Percentiles rank a stretch among this genome's conserved stretches.
phyloP scores from a whole-genome alignment of 2,113 vertebrate species.

The Amphiprion percula region DNA sequence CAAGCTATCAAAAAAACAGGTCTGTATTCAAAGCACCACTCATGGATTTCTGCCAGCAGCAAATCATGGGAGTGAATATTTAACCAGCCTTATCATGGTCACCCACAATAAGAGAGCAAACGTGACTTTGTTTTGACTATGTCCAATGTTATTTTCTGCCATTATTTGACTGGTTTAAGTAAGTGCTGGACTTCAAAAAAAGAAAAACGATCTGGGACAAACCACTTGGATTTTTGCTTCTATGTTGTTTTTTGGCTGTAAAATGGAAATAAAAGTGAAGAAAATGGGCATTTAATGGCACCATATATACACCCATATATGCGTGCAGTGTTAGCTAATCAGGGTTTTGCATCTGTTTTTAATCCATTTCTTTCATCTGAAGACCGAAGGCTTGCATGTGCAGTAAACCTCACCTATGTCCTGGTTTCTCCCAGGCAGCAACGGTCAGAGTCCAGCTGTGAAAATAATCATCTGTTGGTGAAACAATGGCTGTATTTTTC shows the following conservation, averaged over 20 bases:
- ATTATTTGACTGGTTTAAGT: slow-evolving; percentile 4
- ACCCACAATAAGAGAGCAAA: slow-evolving; percentile 48
- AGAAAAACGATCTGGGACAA: slow-evolving; percentile 5
- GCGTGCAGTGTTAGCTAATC: neutral
- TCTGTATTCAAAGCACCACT: slow-evolving; percentile 51
- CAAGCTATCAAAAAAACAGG: slow-evolving; percentile 7
- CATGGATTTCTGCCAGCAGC: slow-evolving; percentile 9
- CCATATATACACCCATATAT: neutral
- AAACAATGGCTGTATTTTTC: slow-evolving; percentile 74
- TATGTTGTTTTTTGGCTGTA: neutral
- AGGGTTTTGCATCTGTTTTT: neutral
- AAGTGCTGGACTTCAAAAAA: neutral
- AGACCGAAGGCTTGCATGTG: slow-evolving; percentile 4
- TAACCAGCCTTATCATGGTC: slow-evolving; percentile 47
- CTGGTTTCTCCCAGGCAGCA: slow-evolving; percentile 51
- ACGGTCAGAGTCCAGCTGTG: slow-evolving; percentile 68
- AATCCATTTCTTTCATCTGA: neutral
- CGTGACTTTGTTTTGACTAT: slow-evolving; percentile 50
- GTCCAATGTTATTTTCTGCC: slow-evolving; percentile 4
- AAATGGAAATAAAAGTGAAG: neutral
- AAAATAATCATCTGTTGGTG: slow-evolving; percentile 65
- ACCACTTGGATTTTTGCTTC: neutral
- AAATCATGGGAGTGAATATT: slow-evolving; percentile 48
- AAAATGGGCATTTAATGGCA: neutral
- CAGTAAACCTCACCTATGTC: slow-evolving; percentile 35